Percentiles rank a stretch among this genome's conserved stretches.
Evolutionary conservation across 2,113 vertebrate genomes (phyloP).

Genomic region (Neotragus moschatus): DNA sequence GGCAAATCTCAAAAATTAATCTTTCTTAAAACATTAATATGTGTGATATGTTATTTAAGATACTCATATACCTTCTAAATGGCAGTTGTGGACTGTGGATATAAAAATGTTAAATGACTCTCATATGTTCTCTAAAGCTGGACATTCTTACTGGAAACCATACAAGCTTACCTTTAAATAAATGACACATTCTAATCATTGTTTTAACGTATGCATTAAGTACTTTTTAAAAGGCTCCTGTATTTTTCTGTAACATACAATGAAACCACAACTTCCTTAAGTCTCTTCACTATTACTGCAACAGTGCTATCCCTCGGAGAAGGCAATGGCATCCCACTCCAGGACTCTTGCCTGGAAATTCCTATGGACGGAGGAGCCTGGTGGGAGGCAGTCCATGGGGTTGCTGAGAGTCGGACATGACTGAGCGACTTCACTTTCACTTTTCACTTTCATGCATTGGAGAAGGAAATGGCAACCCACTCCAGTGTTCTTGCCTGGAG

Average conservation of each 20-base stretch:
- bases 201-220: not conserved
- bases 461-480: too few relatives aligned
- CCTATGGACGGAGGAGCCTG: too few relatives aligned
- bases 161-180: slow-evolving; percentile 18
- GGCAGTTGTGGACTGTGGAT: not conserved
- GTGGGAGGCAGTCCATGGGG: too few relatives aligned
- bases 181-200: not conserved
- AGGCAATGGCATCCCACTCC: too few relatives aligned
- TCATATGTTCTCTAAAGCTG: not conserved
- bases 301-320: not conserved
- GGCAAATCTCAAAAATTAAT: not conserved
- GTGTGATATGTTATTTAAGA: not conserved
- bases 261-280: not conserved
- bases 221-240: not conserved
- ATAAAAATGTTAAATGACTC: not conserved
- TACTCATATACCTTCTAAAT: not conserved
- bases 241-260: not conserved
- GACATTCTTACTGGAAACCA: not conserved
- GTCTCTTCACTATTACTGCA: not conserved
- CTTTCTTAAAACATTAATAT: not conserved
- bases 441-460: too few relatives aligned
- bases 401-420: too few relatives aligned
- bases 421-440: too few relatives aligned
- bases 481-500: too few relatives aligned
- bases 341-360: too few relatives aligned